phyloP scores from a whole-genome alignment of 2,797 vertebrate species.

The Cephalopachus bancanus region DNA sequence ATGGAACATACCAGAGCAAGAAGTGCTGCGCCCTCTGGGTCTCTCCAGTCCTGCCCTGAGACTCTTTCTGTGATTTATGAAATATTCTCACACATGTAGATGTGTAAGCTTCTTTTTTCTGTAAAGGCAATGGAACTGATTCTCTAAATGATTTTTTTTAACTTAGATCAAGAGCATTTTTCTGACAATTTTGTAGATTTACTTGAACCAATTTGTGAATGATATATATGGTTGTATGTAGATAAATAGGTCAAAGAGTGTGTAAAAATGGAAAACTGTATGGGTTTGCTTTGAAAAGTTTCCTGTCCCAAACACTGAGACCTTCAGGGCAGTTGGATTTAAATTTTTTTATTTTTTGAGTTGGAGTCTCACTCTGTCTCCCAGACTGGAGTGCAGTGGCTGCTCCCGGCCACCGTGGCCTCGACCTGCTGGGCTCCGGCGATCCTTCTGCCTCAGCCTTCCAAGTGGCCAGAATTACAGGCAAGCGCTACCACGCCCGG shows the following conservation, averaged over 20 bases:
- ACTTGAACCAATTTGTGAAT: background rate
- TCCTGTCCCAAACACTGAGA: conserved; percentile 4
- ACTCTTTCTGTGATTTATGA: background rate
- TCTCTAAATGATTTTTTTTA: background rate
- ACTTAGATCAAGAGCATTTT: conserved; percentile 7
- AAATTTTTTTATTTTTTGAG: background rate
- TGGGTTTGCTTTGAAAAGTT: background rate
- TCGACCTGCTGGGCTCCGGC: too few species aligned
- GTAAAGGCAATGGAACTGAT: background rate
- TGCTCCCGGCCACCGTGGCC: background rate
- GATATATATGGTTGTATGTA: background rate
- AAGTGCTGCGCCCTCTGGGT: background rate
- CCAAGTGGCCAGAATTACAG: too few species aligned
- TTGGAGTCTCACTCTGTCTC: too few species aligned
- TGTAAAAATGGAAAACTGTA: background rate
- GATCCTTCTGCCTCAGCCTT: too few species aligned
- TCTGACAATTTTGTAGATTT: background rate
- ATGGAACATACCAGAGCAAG: background rate
- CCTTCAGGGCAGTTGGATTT: background rate
- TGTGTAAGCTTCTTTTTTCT: background rate
- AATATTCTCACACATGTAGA: background rate
- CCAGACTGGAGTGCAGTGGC: background rate
- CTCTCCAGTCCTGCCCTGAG: background rate
- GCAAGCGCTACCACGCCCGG: too few species aligned
- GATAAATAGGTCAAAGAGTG: background rate